Evolutionary conservation across 2,797 vertebrate genomes (phyloP), one percentile per base, ranked within the genome.

Genomic region (Malacoctenus gilli): DNA sequence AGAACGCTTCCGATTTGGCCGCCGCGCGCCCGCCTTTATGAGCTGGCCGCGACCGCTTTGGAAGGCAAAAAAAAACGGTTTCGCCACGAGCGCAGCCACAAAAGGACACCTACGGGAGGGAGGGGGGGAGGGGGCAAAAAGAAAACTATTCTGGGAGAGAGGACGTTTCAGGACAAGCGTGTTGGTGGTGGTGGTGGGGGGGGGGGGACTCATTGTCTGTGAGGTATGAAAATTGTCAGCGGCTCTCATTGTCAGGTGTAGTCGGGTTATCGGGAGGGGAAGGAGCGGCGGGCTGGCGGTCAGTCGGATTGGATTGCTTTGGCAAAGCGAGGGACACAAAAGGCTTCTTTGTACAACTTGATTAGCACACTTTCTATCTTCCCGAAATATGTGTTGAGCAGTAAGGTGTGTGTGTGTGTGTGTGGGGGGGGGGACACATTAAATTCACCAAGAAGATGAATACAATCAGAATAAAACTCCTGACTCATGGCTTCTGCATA

Each of bases 21-120:
- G 10, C 48, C 46, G 48, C 57, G 52, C 52, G 59, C n/a, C 49
- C 38, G 61, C 68, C 54, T 55, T 44, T 7, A 5, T 39, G 57
- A 43, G 69, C 53, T 20, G 40, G 50, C 31, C 42, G 53, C 47
- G 58, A 74, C 69, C 72, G 59, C 60, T 59, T 66, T 46, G 1
- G 36, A 59, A 35, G 42, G n/a, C n/a, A n/a, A n/a, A n/a, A n/a
- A n/a, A n/a, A n/a, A n/a, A n/a, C n/a, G 37, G 28, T 59, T 19
- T 25, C 15, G 19, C 23, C 21, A 22, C 25, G 12, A n/a, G 37
- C 28, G 21, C 31, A 48, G 16, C 49, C 41, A 54, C 59, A 71
- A 68, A 23, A 52, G 36, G 31, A 18, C 14, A 25, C 4, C n/a
- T n/a, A 31, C 42, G 14, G 22, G 43, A 51, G 52, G 2, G 20